phyloP scores from a whole-genome alignment of 1,140 invertebrate species.

The Magallana ariakensis region DNA sequence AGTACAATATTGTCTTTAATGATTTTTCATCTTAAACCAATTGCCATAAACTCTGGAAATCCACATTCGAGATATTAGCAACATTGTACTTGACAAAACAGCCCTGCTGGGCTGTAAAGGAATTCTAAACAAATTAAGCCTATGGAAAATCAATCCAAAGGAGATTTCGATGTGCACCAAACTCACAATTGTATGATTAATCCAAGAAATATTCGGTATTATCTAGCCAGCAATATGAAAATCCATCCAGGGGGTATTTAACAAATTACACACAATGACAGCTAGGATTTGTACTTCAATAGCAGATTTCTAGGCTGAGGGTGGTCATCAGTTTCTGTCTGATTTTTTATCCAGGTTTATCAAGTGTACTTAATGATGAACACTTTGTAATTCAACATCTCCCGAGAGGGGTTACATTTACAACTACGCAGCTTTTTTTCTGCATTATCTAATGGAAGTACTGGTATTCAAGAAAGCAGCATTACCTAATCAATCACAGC shows the following conservation, averaged over 20 bases:
- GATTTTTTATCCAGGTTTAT: too few relatives aligned
- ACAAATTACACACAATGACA: not conserved
- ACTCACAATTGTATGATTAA: not conserved
- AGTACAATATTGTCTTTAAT: slow-evolving; percentile 23
- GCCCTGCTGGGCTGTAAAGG: not conserved
- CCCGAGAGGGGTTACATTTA: too few relatives aligned
- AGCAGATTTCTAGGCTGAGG: too few relatives aligned
- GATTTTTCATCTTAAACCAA: slow-evolving; percentile 14
- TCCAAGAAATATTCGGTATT: slow-evolving; percentile 1
- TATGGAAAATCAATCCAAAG: not conserved
- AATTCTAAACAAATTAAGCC: slow-evolving; percentile 24
- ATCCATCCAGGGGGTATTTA: not conserved
- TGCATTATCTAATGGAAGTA: too few relatives aligned
- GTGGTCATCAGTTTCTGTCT: too few relatives aligned
- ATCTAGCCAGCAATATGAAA: not conserved
- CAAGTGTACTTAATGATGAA: too few relatives aligned
- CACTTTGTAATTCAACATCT: too few relatives aligned
- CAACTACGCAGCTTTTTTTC: too few relatives aligned
- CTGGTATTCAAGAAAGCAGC: too few relatives aligned
- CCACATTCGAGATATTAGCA: not conserved
- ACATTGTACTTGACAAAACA: not conserved
- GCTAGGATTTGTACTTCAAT: not conserved
- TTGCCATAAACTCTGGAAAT: slow-evolving; percentile 18
- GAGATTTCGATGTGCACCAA: not conserved
- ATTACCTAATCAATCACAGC: too few relatives aligned